Evolutionary conservation across 2,888 invertebrate species (phyloP), one percentile per base, ranked within the genome.

Genomic region (Athetis lepigone): DNA sequence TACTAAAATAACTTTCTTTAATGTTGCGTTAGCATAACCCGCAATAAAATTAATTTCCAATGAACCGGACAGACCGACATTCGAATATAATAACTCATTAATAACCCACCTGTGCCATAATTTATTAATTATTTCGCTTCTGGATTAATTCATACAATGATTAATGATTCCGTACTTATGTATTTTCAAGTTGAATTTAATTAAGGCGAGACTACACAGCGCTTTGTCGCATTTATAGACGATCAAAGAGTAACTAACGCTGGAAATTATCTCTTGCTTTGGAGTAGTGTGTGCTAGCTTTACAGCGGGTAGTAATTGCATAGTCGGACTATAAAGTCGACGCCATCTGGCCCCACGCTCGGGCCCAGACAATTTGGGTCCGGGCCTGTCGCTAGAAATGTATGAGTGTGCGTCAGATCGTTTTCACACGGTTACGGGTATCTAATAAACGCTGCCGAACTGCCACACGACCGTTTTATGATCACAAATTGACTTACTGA

Each of bases 291-390:
- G 27, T 47, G 23, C 72, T 43, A 42, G 65, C 60, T 70, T 64
- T 68, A 67, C 52, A 52, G 42, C 9, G 68, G 63, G 46, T 73
- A 67, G 77, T 79, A 75, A 75, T 77, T 80, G 80, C 72, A 70
- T 66, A 69, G 64, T 59, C 49, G 46, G 46, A 58, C 75, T 56
- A 69, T 76, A 73, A 68, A 79, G 56, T 74, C 58, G 60, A 58
- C 45, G 57, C 65, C 79, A 79, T 63, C 79, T 79, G 80, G 66
- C 43, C 33, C 58, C 58, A 25, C 52, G 46, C 52, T 64, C 65
- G 47, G 16, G 46, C 42, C 56, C 42, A 59, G 63, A 71, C 63
- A 68, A 68, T 78, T 66, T 77, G 50, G 54, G 46, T 46, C 39
- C 50, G 43, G 9, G 25, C 3, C 39, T 55, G 25, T 25, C n/a